These are phyloP conservation scores for Homalodisca vitripennis DNA, from an alignment of 1,140 invertebrate species.

Conservation along the genomic window DNA sequence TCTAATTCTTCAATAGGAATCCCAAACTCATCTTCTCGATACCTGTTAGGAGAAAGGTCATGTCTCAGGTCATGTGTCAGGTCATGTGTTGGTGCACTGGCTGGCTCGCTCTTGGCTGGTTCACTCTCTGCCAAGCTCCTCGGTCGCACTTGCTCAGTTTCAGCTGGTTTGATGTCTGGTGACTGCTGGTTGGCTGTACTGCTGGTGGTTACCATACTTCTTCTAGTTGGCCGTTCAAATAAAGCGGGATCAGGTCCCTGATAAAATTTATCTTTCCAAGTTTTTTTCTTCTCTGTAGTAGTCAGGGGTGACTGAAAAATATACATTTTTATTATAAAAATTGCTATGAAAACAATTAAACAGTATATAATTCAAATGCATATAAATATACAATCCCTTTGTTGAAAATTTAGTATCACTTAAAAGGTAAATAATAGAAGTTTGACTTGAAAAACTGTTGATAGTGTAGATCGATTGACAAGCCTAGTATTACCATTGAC, in stretches of 20 bases:
- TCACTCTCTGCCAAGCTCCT: not conserved
- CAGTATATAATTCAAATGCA: not conserved
- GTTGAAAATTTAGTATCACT: not conserved
- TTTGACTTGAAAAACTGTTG: not conserved
- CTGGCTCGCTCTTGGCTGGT: not conserved
- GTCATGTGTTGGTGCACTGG: too few relatives aligned
- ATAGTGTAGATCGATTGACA: not conserved
- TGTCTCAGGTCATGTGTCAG: too few relatives aligned
- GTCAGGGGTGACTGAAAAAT: not conserved
- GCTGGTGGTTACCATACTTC: not conserved
- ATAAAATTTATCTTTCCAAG: constrained; percentile 11
- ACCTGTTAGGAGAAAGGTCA: too few relatives aligned
- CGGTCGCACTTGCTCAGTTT: not conserved
- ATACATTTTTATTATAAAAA: not conserved
- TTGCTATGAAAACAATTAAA: not conserved
- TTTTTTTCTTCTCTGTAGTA: not conserved
- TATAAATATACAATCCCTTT: not conserved
- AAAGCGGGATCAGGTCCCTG: constrained; percentile 5
- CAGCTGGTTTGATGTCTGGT: not conserved
- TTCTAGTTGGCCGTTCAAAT: not conserved
- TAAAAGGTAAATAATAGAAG: not conserved
- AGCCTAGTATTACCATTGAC: not conserved
- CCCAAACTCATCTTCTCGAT: not conserved
- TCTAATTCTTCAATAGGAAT: not conserved
- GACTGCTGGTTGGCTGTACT: not conserved